Base-by-base conservation (phyloP, 1,140 invertebrate genomes). In the Micrasema longulum region DNA sequence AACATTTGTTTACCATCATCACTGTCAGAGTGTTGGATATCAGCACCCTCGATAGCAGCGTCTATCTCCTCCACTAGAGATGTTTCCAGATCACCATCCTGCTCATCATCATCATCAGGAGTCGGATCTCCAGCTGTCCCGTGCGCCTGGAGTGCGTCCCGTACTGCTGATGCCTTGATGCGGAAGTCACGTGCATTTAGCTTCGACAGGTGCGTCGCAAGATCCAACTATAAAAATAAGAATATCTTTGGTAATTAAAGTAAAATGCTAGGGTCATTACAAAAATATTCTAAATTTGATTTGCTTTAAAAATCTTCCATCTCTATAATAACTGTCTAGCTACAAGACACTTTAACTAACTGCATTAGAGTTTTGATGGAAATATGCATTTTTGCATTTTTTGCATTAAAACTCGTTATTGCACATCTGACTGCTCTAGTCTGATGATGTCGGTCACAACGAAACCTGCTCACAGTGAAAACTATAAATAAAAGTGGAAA, bases 121-220 rank as follows among this genome's bases (percentile, higher is more conserved):
- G 18, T 35, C 11, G n/a, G 14, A 2, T 22, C 55, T n/a, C 12
- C 36, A 38, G 52, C 6, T 14, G 22, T 23, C 1, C 20, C 20
- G 4, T 12, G 85, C 81, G 4, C 31, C 7, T 38, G 20, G n/a
- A 87, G 70, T 50, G 80, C 80, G 77, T 85, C 78, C 22, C 79
- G 76, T 0, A 87, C 63, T 43, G 80, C 72, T 12, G 78, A 71
- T 53, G 82, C 80, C 66, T 79, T 77, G 47, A 86, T 83, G 77
- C 83, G 78, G 62, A 88, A 88, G 77, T 87, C 87, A 76, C 88
- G 79, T 1, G 83, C 82, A 14, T 82, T 79, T 14, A 85, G 83
- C 57, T 79, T 80, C 45, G 86, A 87, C 3, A 86, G 77, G 69
- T 82, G 83, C 74, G 81, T 82, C 12, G 81, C 79, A 35, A 88